A percentile compares a stretch with the other conserved stretches of the same genome.
These are phyloP conservation scores for Charanyca ferruginea DNA, from an alignment of 2,888 invertebrate genomes.

Conservation along the genomic window DNA sequence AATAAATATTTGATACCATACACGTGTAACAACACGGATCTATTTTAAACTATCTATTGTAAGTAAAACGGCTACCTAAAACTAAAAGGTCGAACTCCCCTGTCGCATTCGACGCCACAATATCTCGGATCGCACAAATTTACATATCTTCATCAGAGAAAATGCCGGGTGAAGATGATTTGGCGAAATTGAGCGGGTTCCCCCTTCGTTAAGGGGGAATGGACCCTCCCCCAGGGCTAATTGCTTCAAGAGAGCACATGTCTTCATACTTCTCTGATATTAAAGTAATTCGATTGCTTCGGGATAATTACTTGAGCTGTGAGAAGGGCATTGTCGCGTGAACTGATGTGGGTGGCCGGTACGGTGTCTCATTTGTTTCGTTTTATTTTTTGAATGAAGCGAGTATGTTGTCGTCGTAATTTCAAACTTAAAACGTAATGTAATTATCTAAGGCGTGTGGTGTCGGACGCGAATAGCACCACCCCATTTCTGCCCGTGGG, in stretches of 20 bases:
- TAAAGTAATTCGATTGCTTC: constrained; percentile 86
- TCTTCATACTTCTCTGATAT: constrained; percentile 86
- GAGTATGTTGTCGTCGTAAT: not conserved
- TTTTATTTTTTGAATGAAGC: constrained; percentile 9
- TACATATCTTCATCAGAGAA: constrained; percentile 88
- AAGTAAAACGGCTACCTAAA: constrained; percentile 33
- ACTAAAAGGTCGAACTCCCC: constrained; percentile 68
- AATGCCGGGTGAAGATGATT: constrained; percentile 88
- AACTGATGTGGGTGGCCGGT: constrained; percentile 36
- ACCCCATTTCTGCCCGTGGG: no score
- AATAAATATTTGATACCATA: constrained; percentile 22
- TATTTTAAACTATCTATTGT: constrained; percentile 36
- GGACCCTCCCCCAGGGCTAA: constrained; percentile 69
- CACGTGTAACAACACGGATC: constrained; percentile 30
- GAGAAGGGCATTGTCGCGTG: constrained; percentile 46
- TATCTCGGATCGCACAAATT: constrained; percentile 79
- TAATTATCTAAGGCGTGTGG: no score
- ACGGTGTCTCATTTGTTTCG: constrained; percentile 4
- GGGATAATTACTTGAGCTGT: constrained; percentile 78
- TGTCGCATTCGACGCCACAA: constrained; percentile 67
- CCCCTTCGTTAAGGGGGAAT: constrained; percentile 40
- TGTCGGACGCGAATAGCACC: no score
- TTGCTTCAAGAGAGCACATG: constrained; percentile 83
- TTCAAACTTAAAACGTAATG: no score
- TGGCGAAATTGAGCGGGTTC: constrained; percentile 79